Conservation (phyloP, 1,140 invertebrate species). For the Tetragonula clypearis region DNA sequence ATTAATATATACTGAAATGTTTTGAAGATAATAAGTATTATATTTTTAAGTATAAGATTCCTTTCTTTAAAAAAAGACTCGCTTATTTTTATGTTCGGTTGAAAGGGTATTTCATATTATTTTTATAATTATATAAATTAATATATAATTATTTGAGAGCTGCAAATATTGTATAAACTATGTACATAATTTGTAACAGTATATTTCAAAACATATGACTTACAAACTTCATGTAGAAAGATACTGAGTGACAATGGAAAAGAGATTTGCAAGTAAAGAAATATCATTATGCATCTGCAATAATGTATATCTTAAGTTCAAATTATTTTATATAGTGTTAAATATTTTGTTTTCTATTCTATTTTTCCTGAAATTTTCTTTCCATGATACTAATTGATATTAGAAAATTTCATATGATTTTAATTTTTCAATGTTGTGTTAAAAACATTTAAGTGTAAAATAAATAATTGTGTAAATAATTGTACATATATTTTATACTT, state of each 20-base stretch:
- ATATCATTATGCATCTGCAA: neutral
- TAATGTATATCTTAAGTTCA: neutral
- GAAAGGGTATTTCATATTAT: neutral
- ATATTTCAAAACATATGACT: neutral
- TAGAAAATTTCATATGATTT: neutral
- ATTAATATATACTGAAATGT: neutral
- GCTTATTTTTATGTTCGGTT: neutral
- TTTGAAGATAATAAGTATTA: neutral
- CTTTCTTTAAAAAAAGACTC: neutral
- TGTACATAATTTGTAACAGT: neutral
- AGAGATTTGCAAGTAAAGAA: neutral
- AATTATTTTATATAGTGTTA: neutral
- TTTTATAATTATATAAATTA: neutral
- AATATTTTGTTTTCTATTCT: neutral
- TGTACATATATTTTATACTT: no score
- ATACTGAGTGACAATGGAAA: neutral
- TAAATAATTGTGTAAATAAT: neutral
- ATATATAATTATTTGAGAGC: neutral
- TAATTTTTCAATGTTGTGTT: neutral
- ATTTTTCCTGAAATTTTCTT: neutral
- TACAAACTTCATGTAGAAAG: neutral
- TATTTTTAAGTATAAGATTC: neutral
- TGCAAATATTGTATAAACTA: neutral
- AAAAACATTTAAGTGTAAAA: neutral
- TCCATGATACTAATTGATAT: neutral